phyloP scores from a whole-genome alignment of 2,888 invertebrate species.

The Dryobotodes eremita region DNA sequence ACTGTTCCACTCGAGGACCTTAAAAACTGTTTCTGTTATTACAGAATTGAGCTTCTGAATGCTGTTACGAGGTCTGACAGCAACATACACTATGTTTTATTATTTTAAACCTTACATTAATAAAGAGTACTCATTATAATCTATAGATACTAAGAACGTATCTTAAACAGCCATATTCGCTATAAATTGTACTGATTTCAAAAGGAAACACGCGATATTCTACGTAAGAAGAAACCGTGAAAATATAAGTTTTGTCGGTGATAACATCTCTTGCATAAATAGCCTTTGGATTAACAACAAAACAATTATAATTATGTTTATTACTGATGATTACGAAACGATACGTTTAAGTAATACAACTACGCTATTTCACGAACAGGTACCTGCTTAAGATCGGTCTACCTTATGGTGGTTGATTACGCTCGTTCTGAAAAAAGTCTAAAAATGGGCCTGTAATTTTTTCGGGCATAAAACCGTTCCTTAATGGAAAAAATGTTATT shows the following conservation, averaged over 20 bases:
- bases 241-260: constrained; percentile 20
- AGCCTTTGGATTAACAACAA: constrained; percentile 32
- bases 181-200: constrained; percentile 3
- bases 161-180: neutral
- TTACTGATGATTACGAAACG: neutral
- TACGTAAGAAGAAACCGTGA: constrained; percentile 27
- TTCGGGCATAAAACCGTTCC: neutral
- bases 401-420: too few relatives aligned
- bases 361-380: neutral
- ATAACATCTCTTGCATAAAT: constrained; percentile 36
- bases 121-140: too few relatives aligned
- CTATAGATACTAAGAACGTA: too few relatives aligned
- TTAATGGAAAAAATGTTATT: neutral
- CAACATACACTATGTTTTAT: too few relatives aligned
- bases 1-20: neutral
- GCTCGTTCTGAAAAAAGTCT: too few relatives aligned
- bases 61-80: too few relatives aligned
- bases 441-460: neutral
- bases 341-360: neutral
- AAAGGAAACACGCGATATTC: constrained; percentile 35
- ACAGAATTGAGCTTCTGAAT: too few relatives aligned
- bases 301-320: constrained; percentile 17
- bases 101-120: too few relatives aligned
- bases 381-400: neutral
- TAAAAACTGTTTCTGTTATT: too few relatives aligned